Percentiles rank a stretch among this genome's conserved stretches.
phyloP scores from a whole-genome alignment of 30 jellyfish, hydroid and myxozoan genomes.

The Aurelia aurita region DNA sequence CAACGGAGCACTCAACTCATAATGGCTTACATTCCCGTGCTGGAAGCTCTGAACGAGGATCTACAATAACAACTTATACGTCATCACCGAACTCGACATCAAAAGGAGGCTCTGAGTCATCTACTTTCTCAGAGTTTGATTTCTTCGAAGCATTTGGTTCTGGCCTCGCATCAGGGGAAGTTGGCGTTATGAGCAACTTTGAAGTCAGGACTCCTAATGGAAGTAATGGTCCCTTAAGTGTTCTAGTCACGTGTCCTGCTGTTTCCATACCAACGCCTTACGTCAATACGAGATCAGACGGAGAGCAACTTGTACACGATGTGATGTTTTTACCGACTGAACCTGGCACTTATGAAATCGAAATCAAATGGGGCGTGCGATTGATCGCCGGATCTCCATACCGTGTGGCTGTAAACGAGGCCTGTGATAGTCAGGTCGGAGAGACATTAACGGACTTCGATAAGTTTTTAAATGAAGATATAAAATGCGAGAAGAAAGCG shows the following conservation, averaged over 20 bases:
- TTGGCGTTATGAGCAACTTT: slow-evolving; percentile 84
- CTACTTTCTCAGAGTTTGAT: slow-evolving; percentile 39
- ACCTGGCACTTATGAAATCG: slow-evolving; percentile 94
- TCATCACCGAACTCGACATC: slow-evolving; percentile 43
- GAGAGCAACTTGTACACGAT: slow-evolving; percentile 74
- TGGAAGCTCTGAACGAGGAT: slow-evolving; percentile 45
- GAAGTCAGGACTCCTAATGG: slow-evolving; percentile 80
- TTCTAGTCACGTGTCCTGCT: slow-evolving; percentile 96
- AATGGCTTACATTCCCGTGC: neutral
- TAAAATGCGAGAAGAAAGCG: slow-evolving; percentile 40
- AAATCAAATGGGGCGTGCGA: slow-evolving; percentile 83
- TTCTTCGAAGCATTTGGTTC: slow-evolving; percentile 67
- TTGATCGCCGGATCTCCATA: slow-evolving; percentile 85
- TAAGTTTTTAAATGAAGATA: slow-evolving; percentile 22
- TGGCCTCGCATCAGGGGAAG: slow-evolving; percentile 90
- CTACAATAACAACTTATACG: neutral
- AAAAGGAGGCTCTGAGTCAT: slow-evolving; percentile 36
- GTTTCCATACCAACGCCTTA: slow-evolving; percentile 96
- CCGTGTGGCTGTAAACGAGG: slow-evolving; percentile 69
- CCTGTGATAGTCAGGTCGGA: neutral
- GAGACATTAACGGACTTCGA: slow-evolving; percentile 14
- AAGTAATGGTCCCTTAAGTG: slow-evolving; percentile 90
- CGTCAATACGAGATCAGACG: slow-evolving; percentile 76
- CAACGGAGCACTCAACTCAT: neutral
- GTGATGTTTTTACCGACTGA: slow-evolving; percentile 94